phyloP scores from a whole-genome alignment of 1,140 invertebrate genomes.

The Drosophila tristis region DNA sequence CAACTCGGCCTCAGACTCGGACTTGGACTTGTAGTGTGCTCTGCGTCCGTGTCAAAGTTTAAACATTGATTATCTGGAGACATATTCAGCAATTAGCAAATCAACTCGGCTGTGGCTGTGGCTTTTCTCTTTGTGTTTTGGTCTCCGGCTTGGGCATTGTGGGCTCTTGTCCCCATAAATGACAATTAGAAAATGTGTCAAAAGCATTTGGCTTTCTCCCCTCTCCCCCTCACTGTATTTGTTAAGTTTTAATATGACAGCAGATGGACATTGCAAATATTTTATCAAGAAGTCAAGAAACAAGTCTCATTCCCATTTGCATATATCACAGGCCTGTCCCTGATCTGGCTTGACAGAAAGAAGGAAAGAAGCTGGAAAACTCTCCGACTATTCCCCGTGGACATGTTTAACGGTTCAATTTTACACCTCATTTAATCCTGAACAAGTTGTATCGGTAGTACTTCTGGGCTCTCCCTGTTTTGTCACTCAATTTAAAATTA shows the following conservation, averaged over 20 bases:
- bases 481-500: slow-evolving; percentile 82
- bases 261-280: slow-evolving; percentile 63
- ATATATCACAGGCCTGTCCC: slow-evolving; percentile 33
- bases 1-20: slow-evolving; percentile 44
- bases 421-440: slow-evolving; percentile 81
- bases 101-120: slow-evolving; percentile 75
- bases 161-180: slow-evolving; percentile 40
- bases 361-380: background rate
- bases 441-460: slow-evolving; percentile 58
- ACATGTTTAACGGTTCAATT: slow-evolving; percentile 81
- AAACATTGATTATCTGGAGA: slow-evolving; percentile 84
- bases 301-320: slow-evolving; percentile 60
- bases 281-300: slow-evolving; percentile 39
- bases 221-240: slow-evolving; percentile 31
- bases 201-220: slow-evolving; percentile 48
- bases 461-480: slow-evolving; percentile 37
- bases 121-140: background rate
- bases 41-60: slow-evolving; percentile 73
- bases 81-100: slow-evolving; percentile 84
- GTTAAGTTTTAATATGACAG: slow-evolving; percentile 80
- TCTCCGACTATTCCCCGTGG: slow-evolving; percentile 45
- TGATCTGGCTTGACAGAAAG: background rate
- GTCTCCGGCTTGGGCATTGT: slow-evolving; percentile 3
- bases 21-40: slow-evolving; percentile 22
- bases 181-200: slow-evolving; percentile 81